Conservation (phyloP, 2,113 vertebrate species). For the Tetraodon nigroviridis region DNA sequence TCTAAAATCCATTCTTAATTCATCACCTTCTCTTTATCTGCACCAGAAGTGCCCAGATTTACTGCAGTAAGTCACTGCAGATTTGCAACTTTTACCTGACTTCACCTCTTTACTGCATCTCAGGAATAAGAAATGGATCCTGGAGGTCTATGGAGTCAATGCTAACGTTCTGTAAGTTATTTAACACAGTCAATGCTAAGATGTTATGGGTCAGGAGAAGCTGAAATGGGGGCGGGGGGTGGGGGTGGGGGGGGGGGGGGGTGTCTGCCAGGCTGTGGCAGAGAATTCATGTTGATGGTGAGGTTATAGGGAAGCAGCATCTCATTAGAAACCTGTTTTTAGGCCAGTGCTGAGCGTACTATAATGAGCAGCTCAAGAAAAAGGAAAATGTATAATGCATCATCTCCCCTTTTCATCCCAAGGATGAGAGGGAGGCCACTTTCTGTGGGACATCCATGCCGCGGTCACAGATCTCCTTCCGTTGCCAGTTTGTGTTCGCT, state of each 20-base stretch:
- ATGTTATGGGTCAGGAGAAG: too few relatives aligned
- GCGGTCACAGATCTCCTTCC: slow-evolving; percentile 46
- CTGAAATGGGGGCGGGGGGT: not conserved
- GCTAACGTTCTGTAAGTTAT: slow-evolving; percentile 5
- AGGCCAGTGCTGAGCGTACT: slow-evolving; percentile 43
- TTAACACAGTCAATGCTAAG: too few relatives aligned
- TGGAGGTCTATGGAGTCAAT: slow-evolving; percentile 14
- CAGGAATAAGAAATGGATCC: slow-evolving; percentile 4
- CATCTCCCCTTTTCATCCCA: slow-evolving; percentile 50
- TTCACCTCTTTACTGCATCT: slow-evolving; percentile 25
- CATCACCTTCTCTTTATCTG: slow-evolving; percentile 18
- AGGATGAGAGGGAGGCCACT: slow-evolving; percentile 52
- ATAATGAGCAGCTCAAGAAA: slow-evolving; percentile 55
- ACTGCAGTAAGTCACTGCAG: slow-evolving; percentile 12
- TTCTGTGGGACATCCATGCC: slow-evolving; percentile 59
- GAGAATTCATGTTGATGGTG: slow-evolving; percentile 10
- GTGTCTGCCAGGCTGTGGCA: not conserved
- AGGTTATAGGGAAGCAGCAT: slow-evolving; percentile 16
- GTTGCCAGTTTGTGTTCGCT: slow-evolving; percentile 28
- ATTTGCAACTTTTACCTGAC: slow-evolving; percentile 28
- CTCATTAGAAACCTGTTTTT: slow-evolving; percentile 31
- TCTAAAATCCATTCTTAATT: slow-evolving; percentile 10
- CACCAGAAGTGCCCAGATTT: not conserved
- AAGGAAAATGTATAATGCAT: slow-evolving; percentile 58
- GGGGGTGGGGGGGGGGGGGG: not conserved